Evolutionary conservation across 2,113 vertebrate species (phyloP).

Genomic region (Equus quagga): DNA sequence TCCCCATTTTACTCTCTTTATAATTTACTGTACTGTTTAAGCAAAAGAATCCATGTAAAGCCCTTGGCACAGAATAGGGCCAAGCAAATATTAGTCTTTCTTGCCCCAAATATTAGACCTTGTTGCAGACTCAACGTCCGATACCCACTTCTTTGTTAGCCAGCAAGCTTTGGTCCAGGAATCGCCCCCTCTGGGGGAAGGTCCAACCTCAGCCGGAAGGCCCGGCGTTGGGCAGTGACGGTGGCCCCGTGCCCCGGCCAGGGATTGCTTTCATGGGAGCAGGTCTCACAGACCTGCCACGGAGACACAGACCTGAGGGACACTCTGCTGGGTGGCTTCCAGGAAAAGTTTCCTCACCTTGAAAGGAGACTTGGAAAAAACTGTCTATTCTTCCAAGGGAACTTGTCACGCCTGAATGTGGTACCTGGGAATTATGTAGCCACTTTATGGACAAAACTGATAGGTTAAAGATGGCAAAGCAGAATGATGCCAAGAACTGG

Average conservation of each 20-base stretch:
- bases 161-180: not conserved
- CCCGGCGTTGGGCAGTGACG: rapidly evolving
- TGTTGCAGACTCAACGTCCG: not conserved
- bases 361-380: not conserved
- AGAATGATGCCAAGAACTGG: not conserved
- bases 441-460: not conserved
- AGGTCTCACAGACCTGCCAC: not conserved
- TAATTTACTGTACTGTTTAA: slow-evolving; percentile 33
- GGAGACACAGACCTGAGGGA: not conserved
- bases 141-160: slow-evolving; percentile 17
- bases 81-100: slow-evolving; percentile 41
- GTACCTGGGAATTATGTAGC: not conserved
- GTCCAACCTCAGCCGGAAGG: not conserved
- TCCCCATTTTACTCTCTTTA: not conserved
- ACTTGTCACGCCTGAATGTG: not conserved
- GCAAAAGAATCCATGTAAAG: slow-evolving; percentile 31
- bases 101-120: slow-evolving; percentile 8
- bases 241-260: too few relatives aligned
- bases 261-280: not conserved
- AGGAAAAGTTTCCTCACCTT: not conserved
- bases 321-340: not conserved
- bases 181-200: not conserved
- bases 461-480: not conserved
- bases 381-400: not conserved
- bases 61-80: not conserved